Base-by-base conservation (phyloP, 1,140 invertebrate genomes). In the Hyphantria cunea region DNA sequence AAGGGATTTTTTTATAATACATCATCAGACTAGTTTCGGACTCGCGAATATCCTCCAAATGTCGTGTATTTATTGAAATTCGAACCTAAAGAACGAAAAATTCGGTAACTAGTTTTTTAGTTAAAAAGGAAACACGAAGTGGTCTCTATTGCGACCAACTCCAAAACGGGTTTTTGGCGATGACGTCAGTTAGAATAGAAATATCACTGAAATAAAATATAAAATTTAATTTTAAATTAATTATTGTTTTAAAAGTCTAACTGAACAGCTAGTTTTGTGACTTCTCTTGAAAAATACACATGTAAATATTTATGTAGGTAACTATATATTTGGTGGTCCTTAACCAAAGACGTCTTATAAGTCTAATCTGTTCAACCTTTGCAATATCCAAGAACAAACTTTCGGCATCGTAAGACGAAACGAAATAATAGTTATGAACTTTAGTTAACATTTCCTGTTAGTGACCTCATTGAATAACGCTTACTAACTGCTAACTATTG, bases 361-460 rank as follows among this genome's bases (percentile, higher is more conserved):
- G 45, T 15, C 13, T 56, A 56, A 56, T 56, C 41, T 45, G 4
- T 12, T 34, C 32, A 47, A 56, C 42, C 25, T 56, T 56, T 47
- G n/a, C 31, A 14, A 45, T 37, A 33, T 25, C 13, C 25, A 56
- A 44, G 31, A 45, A 12, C 41, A 45, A 25, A 55, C 11, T 54
- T 56, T 47, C 42, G 42, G 31, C 53, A 56, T 56, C 34, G 53
- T 32, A 45, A 33, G 44, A 56, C 9, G 32, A 56, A 45, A 10
- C 17, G 17, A 37, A 45, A 47, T 45, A 13, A 47, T 34, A 47
- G 14, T 12, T 9, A 4, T 56, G 53, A 56, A 47, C 53, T 56
- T 56, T 15, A 56, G 45, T 47, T 47, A 42, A 56, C 53, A 56
- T 56, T 56, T 56, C 53, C 42, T 56, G 53, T 56, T 55, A 44